Conservation (phyloP, 2,888 invertebrate genomes). For the Phaedon cochleariae region DNA sequence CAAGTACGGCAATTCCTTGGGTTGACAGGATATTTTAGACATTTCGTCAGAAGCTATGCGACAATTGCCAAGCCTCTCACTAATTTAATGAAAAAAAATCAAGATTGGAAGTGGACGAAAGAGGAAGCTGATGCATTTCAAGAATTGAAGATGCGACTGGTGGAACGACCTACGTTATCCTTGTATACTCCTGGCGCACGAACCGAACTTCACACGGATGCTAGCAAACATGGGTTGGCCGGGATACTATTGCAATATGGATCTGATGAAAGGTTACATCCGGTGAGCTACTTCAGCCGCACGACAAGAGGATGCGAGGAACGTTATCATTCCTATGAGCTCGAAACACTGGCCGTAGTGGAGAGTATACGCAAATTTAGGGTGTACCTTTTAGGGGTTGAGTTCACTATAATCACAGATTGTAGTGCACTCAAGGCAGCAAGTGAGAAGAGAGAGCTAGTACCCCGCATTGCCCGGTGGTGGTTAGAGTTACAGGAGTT, state of each 20-base stretch:
- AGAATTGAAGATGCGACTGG: neutral
- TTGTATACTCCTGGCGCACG: neutral
- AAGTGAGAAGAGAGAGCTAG: conserved; percentile 46
- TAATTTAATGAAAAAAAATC: conserved; percentile 1
- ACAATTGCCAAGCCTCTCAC: conserved; percentile 16
- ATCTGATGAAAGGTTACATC: neutral
- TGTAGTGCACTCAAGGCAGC: conserved; percentile 28
- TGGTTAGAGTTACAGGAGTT: conserved; percentile 41
- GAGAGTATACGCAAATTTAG: conserved; percentile 46
- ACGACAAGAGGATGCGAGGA: neutral
- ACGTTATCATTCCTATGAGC: conserved; percentile 36
- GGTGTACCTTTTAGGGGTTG: conserved; percentile 49
- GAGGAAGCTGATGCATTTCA: neutral
- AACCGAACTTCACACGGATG: conserved; percentile 9
- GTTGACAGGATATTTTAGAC: conserved; percentile 25
- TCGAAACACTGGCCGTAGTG: conserved; percentile 1
- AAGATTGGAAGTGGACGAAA: neutral
- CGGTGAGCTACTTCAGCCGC: neutral
- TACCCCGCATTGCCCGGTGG: conserved; percentile 45
- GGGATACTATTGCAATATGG: neutral
- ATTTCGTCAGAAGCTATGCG: conserved; percentile 27
- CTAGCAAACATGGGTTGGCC: neutral
- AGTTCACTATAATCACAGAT: conserved; percentile 50
- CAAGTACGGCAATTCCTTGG: conserved; percentile 24
- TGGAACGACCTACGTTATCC: neutral